Evolutionary conservation across 2,888 invertebrate genomes (phyloP).

Genomic region (Drosophila paranaensis): DNA sequence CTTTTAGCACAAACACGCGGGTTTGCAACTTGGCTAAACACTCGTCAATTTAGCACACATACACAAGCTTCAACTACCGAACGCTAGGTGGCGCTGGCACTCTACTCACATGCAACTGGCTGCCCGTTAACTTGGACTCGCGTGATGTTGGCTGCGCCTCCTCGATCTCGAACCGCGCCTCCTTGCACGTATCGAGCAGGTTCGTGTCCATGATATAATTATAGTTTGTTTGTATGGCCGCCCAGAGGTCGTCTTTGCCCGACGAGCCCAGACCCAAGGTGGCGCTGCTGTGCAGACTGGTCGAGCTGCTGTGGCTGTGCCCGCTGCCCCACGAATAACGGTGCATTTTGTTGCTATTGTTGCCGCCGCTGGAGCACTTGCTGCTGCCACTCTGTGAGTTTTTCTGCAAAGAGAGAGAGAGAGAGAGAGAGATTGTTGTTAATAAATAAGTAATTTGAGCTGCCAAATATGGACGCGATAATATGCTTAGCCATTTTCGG

Average conservation of each 20-base stretch:
- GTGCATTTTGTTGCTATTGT: conserved; percentile 84
- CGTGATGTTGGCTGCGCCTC: conserved; percentile 58
- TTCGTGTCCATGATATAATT: conserved; percentile 98
- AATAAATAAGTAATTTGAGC: conserved; percentile 77
- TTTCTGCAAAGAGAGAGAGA: conserved; percentile 64
- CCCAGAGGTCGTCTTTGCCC: conserved; percentile 95
- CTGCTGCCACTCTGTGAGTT: conserved; percentile 56
- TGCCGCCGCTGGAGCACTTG: conserved; percentile 39
- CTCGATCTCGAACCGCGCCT: conserved; percentile 85
- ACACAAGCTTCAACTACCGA: background rate
- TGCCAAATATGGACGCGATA: conserved; percentile 61
- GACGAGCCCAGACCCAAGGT: conserved; percentile 82
- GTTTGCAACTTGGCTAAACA: conserved; percentile 6
- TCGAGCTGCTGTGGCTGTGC: conserved; percentile 88
- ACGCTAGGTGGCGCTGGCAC: conserved; percentile 13
- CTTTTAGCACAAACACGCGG: background rate
- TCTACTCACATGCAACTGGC: conserved; percentile 50
- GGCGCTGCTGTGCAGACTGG: conserved; percentile 85
- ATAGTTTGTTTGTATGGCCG: conserved; percentile 95
- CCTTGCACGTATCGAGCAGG: conserved; percentile 94
- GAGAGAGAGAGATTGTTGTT: conserved; percentile 42
- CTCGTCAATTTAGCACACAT: background rate
- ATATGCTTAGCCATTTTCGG: conserved; percentile 72
- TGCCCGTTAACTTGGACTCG: conserved; percentile 49
- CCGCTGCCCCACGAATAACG: conserved; percentile 92